Evolutionary conservation across 2,113 vertebrate genomes (phyloP).

Genomic region (Gnathonemus echidnorhynchus): DNA sequence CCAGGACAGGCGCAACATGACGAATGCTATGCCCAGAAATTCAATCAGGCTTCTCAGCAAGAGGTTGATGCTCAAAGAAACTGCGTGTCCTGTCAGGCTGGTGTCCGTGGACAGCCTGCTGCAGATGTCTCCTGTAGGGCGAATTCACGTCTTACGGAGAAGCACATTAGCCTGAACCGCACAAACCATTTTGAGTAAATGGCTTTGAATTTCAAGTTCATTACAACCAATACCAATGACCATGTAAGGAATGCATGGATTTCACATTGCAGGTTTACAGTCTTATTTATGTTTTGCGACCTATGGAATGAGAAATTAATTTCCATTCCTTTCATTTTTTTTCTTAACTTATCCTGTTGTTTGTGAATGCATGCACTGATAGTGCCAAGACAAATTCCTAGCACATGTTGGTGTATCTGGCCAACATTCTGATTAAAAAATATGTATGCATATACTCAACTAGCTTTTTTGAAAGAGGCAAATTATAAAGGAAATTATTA

Average conservation of each 20-base stretch:
- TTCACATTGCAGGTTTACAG: neutral
- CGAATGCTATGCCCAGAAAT: constrained; percentile 56
- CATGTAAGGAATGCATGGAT: neutral
- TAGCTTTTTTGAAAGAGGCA: neutral
- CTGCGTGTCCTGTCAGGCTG: constrained; percentile 55
- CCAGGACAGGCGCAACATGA: constrained; percentile 70
- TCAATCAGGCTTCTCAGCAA: constrained; percentile 64
- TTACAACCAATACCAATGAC: neutral
- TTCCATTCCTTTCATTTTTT: neutral
- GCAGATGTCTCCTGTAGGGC: constrained; percentile 63
- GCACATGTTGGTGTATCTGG: neutral
- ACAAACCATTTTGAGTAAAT: neutral
- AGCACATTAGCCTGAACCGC: neutral
- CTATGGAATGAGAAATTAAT: neutral
- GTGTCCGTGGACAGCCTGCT: constrained; percentile 68
- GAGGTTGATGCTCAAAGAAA: constrained; percentile 65
- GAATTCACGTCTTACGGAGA: neutral
- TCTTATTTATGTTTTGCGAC: neutral
- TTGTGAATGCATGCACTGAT: neutral
- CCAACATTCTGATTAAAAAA: neutral
- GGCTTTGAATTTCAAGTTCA: neutral
- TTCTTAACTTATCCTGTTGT: neutral
- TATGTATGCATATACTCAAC: neutral
- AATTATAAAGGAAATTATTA: neutral
- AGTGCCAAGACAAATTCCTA: neutral